These are phyloP conservation scores for Turdus rufiventris DNA, from an alignment of 2,113 vertebrate genomes.

Conservation along the genomic window DNA sequence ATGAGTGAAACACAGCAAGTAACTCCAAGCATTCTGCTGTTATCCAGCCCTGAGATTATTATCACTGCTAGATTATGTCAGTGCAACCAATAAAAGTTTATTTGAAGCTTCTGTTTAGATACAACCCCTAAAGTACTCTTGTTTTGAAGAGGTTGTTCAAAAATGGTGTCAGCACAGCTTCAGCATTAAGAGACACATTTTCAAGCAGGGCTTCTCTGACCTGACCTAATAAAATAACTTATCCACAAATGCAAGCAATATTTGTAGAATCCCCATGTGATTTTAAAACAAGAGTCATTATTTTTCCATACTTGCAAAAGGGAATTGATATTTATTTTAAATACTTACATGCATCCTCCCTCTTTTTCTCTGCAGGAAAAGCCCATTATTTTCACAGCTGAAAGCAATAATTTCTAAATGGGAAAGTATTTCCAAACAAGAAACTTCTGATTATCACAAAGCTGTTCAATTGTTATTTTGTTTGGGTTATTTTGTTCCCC, in stretches of 20 bases:
- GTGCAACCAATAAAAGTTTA: background rate
- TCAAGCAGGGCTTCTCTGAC: background rate
- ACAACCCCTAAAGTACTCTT: background rate
- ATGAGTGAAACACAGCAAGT: background rate
- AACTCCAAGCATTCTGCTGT: background rate
- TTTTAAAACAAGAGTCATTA: background rate
- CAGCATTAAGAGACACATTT: background rate
- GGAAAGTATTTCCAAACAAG: slow-evolving; percentile 53
- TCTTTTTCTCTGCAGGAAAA: slow-evolving; percentile 44
- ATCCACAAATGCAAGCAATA: background rate
- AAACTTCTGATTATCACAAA: slow-evolving; percentile 50
- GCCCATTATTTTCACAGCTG: slow-evolving; percentile 68
- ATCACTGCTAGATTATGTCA: background rate
- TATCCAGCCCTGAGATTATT: background rate
- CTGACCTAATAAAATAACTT: slow-evolving; percentile 17
- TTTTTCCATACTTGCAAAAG: slow-evolving; percentile 16
- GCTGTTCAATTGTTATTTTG: background rate
- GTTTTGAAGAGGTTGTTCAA: background rate
- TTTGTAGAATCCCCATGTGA: background rate
- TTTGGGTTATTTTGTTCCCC: background rate
- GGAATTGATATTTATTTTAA: slow-evolving; percentile 63
- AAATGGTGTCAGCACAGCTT: background rate
- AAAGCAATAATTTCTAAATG: slow-evolving; percentile 64
- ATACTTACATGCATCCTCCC: background rate
- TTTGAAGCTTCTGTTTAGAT: background rate